Conservation (phyloP, 2,113 vertebrate species). For the Phalacrocorax aristotelis region DNA sequence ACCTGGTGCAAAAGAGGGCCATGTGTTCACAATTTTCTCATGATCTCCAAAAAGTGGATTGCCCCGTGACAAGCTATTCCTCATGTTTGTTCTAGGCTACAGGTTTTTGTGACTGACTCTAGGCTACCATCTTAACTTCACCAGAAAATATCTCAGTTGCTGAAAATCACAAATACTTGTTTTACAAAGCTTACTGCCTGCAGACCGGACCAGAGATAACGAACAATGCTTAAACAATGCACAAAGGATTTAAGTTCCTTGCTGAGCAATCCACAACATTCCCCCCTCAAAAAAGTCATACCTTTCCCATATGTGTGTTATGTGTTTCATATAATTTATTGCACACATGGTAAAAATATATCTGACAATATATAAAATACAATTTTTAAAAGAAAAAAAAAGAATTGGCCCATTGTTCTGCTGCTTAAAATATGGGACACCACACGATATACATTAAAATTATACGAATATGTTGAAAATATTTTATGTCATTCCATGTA, state of each 20-base stretch:
- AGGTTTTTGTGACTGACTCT: background rate
- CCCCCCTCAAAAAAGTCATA: constrained; percentile 32
- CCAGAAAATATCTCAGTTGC: background rate
- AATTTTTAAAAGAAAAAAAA: constrained; percentile 63
- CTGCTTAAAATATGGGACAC: constrained; percentile 65
- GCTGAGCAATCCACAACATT: constrained; percentile 9
- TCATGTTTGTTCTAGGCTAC: background rate
- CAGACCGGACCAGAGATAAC: constrained; percentile 1
- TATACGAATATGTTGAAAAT: constrained; percentile 70
- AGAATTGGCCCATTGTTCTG: constrained; percentile 69
- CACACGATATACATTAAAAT: constrained; percentile 58
- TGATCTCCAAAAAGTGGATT: background rate
- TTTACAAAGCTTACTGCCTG: background rate
- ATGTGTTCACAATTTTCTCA: background rate
- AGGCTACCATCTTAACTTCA: background rate
- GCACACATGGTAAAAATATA: constrained; percentile 57
- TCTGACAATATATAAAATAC: constrained; percentile 60
- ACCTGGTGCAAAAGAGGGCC: background rate
- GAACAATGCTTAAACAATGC: constrained; percentile 19
- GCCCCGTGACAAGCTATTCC: background rate
- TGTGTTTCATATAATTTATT: constrained; percentile 51
- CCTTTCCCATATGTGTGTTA: constrained; percentile 54
- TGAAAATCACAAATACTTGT: background rate
- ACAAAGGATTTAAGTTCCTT: constrained; percentile 52
- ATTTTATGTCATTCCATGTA: constrained; percentile 72